Base-by-base conservation (phyloP, 2,797 vertebrate species). In the Pteronotus mesoamericanus region DNA sequence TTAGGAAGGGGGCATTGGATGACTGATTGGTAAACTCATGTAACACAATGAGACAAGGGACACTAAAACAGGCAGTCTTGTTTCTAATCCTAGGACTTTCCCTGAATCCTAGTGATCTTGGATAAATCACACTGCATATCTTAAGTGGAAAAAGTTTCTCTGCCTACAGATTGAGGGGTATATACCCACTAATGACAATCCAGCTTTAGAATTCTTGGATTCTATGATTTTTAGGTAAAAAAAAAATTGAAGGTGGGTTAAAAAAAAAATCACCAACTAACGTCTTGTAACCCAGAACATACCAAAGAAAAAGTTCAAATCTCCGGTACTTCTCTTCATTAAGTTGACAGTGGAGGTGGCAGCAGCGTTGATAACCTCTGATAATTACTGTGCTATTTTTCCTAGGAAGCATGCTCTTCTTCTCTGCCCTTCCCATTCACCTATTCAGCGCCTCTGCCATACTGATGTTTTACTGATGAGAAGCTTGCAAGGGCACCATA, bases 141-240 rank as follows among this genome's bases (percentile, higher is more conserved):
- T 91, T 59, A 32, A 75, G 80, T 68, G 85, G 34, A 26, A n/a
- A 10, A 69, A 37, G 3, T 42, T n/a, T 88, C 12, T 29, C 66
- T 48, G 11, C 24, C 6, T 55, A 16, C 21, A 95, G 42, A 44
- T 78, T 10, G 3, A 61, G 18, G 19, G 24, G 2, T 79, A 5
- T 51, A 42, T 71, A 39, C n/a, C 48, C 15, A 57, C 32, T 9
- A 26, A 18, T 46, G 29, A 57, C 6, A 77, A 2, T 0, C 57
- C 46, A 59, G 39, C 24, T 75, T 46, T 69, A 22, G 2, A 84
- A 42, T 92, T 89, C 18, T 87, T 92, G 51, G 6, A 77, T 61
- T 69, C 21, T 22, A 0, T 57, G 18, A 6, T 72, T 34, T 19
- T 46, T 51, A 61, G 61, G 32, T 74, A 4, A 82, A 74, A 4